Evolutionary conservation across 2,797 vertebrate species (phyloP).

Genomic region (Poecile montanus): DNA sequence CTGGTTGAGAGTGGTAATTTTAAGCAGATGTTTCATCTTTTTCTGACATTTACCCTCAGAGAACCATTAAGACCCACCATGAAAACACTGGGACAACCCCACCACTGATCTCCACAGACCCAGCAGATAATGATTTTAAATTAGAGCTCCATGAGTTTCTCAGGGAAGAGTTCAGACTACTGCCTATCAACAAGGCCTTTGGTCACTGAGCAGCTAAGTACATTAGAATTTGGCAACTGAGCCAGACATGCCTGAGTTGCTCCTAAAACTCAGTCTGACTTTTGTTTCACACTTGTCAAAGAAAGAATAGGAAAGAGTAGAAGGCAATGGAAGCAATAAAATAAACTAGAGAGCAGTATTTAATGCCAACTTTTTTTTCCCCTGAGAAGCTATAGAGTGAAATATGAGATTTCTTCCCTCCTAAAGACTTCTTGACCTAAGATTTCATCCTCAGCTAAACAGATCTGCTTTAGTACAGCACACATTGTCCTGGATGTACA

Average conservation of each 20-base stretch:
- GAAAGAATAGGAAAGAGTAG: background rate
- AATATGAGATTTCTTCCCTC: background rate
- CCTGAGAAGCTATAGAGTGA: background rate
- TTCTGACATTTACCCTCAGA: background rate
- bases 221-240: background rate
- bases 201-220: background rate
- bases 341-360: background rate
- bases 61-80: background rate
- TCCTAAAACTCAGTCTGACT: background rate
- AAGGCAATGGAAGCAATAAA: background rate
- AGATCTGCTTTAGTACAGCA: background rate
- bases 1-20: background rate
- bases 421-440: background rate
- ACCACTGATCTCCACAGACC: background rate
- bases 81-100: background rate
- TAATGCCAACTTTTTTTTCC: background rate
- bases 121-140: background rate
- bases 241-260: background rate
- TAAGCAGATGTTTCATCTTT: background rate
- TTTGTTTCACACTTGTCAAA: background rate
- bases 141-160: background rate
- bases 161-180: background rate
- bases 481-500: background rate
- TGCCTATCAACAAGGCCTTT: background rate
- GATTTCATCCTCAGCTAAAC: background rate